Evolutionary conservation across 2,113 vertebrate species (phyloP), one percentile per base, ranked within the genome.

Genomic region (Proteles cristata): DNA sequence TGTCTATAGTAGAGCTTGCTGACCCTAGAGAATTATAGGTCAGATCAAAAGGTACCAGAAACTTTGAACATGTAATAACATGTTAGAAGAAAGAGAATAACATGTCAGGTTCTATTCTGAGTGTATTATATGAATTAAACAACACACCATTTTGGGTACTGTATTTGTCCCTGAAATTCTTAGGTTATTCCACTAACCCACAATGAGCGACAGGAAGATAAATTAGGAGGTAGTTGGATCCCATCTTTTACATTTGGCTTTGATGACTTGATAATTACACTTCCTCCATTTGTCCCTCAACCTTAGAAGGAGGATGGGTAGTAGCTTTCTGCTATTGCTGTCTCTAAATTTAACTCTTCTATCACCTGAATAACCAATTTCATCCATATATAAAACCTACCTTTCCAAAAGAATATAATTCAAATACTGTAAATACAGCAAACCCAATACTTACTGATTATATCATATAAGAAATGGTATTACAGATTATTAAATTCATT

Each of bases 401-500:
- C 33, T 19, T 93, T 80, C 45, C 39, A 71, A 85, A 89, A 53
- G 19, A 93, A 31, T 93, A 71, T 66, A 81, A 84, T 58, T 95
- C 48, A 94, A 66, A 94, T 93, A 76, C n/a, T 83, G 91, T 93
- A 94, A 96, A 90, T 83, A 74, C 6, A 95, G 43, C 11, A 94
- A 90, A 92, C 8, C 93, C 74, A 94, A 90, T 66, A 88, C 10
- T 63, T 53, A 73, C 63, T 81, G 85, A 94, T 94, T 85, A 68
- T 48, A 71, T 91, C 84, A 94, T 58, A 77, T 96, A 80, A 65
- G 31, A 95, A 96, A 86, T 90, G 61, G 16, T 90, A 31, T 95
- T 94, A 74, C 17, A 88, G 63, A 81, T 92, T 95, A 93, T 93
- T 95, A 93, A 95, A 74, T 92, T 94, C 35, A 76, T 96, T 93